These are phyloP conservation scores for Amiota mariae DNA, from an alignment of 2,888 invertebrate genomes.

Conservation along the genomic window DNA sequence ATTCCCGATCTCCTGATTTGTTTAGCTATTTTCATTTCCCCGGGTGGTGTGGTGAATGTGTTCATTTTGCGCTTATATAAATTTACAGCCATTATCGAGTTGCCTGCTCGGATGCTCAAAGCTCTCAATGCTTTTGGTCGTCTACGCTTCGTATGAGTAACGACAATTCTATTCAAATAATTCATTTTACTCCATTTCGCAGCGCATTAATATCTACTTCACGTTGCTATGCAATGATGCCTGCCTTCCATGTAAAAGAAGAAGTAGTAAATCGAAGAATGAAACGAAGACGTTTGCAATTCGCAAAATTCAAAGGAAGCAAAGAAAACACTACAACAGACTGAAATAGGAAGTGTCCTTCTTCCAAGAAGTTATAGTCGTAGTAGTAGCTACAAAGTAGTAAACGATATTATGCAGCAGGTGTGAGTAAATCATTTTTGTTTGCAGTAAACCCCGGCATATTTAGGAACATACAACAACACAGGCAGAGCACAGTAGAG, in stretches of 20 bases:
- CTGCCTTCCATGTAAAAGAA: slow-evolving; percentile 38
- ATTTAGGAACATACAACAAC: slow-evolving; percentile 8
- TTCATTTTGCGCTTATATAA: slow-evolving; percentile 34
- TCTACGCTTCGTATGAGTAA: slow-evolving; percentile 45
- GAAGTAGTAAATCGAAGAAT: no score
- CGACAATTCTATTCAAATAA: slow-evolving; percentile 68
- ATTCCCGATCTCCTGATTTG: neutral
- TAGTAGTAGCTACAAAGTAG: slow-evolving; percentile 6
- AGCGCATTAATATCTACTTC: slow-evolving; percentile 62
- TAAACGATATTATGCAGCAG: slow-evolving; percentile 46
- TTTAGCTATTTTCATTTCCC: neutral
- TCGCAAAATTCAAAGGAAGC: no score
- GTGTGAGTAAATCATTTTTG: slow-evolving; percentile 65
- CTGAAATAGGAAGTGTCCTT: slow-evolving; percentile 46
- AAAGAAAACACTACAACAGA: slow-evolving; percentile 61
- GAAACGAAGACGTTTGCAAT: no score
- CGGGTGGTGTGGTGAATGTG: neutral
- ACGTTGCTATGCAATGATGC: neutral
- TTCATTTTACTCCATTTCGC: slow-evolving; percentile 68
- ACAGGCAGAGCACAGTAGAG: neutral
- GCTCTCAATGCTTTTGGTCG: slow-evolving; percentile 11
- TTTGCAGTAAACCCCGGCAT: slow-evolving; percentile 24
- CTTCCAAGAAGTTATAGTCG: neutral
- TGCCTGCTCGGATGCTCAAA: slow-evolving; percentile 41
- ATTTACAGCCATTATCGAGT: slow-evolving; percentile 63